Percentiles rank a stretch among this genome's conserved stretches.
These are phyloP conservation scores for Calonectris borealis DNA, from an alignment of 2,113 vertebrate genomes.

Conservation along the genomic window DNA sequence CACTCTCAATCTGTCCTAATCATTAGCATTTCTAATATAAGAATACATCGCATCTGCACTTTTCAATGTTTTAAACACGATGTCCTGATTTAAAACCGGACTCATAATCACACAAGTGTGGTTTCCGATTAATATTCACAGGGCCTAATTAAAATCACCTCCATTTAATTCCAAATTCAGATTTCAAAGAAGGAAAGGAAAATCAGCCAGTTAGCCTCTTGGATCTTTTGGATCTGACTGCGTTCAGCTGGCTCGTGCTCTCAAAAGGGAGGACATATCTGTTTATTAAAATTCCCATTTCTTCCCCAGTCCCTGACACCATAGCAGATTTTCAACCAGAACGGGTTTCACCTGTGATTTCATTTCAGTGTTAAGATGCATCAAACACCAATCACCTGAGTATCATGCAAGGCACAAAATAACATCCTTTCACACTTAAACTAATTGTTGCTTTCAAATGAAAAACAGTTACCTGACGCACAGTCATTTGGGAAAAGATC, in stretches of 20 bases:
- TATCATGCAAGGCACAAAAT: background rate
- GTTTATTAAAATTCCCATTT: background rate
- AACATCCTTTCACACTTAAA: background rate
- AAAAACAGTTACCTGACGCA: background rate
- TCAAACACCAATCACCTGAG: background rate
- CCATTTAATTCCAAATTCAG: background rate
- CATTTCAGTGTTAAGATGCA: background rate
- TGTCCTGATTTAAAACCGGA: background rate
- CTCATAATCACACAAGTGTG: background rate
- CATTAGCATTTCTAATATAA: slow-evolving; percentile 35
- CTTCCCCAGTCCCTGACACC: background rate
- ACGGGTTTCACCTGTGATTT: background rate
- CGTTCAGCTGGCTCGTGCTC: background rate
- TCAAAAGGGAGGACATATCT: background rate
- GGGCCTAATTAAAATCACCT: background rate
- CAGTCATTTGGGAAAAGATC: background rate
- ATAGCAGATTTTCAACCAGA: background rate
- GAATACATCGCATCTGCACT: background rate
- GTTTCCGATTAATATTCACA: background rate
- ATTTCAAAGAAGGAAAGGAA: background rate
- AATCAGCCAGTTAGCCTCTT: background rate
- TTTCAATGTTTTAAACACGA: background rate
- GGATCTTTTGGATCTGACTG: background rate
- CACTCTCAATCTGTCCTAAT: slow-evolving; percentile 1
- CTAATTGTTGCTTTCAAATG: slow-evolving; percentile 4